phyloP scores from a whole-genome alignment of 2,797 vertebrate genomes.

The Mycteria americana region DNA sequence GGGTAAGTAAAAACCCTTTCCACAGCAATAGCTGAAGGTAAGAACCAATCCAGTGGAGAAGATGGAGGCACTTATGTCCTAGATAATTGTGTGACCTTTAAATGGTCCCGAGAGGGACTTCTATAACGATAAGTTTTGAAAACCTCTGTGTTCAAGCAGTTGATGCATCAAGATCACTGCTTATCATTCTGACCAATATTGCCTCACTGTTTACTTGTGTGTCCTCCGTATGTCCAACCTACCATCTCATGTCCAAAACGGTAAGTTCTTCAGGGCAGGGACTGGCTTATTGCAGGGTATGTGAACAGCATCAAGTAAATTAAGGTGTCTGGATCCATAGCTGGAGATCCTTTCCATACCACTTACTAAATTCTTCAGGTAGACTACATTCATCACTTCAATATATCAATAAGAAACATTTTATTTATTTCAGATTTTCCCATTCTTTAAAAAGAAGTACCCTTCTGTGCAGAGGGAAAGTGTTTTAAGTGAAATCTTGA shows the following conservation, averaged over 20 bases:
- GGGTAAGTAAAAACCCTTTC: slow-evolving; percentile 11
- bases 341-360: neutral
- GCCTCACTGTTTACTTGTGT: neutral
- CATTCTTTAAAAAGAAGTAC: neutral
- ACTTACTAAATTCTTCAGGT: neutral
- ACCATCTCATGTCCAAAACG: neutral
- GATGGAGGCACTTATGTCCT: neutral
- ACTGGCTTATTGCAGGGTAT: neutral
- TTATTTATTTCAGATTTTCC: neutral
- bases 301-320: neutral
- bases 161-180: neutral
- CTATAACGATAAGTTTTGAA: neutral
- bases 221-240: neutral
- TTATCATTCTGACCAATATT: neutral
- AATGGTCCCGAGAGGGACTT: neutral
- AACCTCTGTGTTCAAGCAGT: neutral
- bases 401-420: neutral
- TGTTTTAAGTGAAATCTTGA: neutral
- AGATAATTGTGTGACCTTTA: neutral
- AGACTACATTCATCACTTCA: neutral
- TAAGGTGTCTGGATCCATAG: neutral
- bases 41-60: neutral
- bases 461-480: neutral
- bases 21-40: neutral
- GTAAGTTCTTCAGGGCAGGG: neutral